Conservation (phyloP, 2,113 vertebrate species). For the Pteronura brasiliensis region DNA sequence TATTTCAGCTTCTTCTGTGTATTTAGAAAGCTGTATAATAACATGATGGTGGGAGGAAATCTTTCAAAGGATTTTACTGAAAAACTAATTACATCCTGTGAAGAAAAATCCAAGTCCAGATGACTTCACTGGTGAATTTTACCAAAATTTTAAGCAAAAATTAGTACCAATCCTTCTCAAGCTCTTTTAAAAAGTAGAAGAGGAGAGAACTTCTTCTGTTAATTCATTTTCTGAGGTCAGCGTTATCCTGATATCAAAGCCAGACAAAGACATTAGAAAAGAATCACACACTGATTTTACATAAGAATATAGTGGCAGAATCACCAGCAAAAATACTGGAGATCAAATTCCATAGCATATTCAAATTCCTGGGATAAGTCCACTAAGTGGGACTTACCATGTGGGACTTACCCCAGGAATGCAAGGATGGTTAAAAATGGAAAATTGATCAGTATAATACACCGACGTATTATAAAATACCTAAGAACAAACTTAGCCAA, state of each 20-base stretch:
- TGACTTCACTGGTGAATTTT: not conserved
- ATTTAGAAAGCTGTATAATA: not conserved
- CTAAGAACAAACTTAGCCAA: not conserved
- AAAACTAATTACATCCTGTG: not conserved
- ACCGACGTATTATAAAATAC: not conserved
- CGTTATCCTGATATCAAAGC: not conserved
- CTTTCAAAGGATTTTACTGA: not conserved
- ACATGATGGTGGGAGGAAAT: not conserved
- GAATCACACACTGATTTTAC: not conserved
- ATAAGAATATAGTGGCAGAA: not conserved
- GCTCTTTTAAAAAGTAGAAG: not conserved
- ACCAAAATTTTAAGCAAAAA: not conserved
- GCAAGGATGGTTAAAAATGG: not conserved
- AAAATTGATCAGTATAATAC: not conserved
- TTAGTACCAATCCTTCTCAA: not conserved
- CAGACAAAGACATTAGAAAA: not conserved
- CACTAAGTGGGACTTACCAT: not conserved
- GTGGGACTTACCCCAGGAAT: not conserved
- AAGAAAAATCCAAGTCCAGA: not conserved
- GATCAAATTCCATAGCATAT: not conserved
- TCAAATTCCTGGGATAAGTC: not conserved
- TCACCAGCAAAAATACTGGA: not conserved
- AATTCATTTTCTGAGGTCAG: not conserved
- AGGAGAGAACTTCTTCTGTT: not conserved
- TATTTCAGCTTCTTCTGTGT: not conserved